Evolutionary conservation across 2,113 vertebrate genomes (phyloP).

Genomic region (Hymenochirus boettgeri): DNA sequence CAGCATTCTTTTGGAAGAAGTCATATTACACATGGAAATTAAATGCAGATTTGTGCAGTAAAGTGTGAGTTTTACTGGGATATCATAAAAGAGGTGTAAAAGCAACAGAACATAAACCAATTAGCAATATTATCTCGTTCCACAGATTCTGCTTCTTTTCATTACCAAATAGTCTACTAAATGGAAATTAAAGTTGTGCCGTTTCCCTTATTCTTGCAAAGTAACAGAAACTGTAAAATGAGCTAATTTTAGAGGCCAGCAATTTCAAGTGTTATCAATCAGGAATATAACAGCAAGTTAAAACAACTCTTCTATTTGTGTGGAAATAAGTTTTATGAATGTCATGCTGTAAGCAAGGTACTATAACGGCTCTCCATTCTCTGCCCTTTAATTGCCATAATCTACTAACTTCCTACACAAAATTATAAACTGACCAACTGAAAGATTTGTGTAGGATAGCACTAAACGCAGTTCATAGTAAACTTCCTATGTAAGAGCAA

Average conservation of each 20-base stretch:
- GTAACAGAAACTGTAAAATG: conserved; percentile 27
- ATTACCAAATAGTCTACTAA: conserved; percentile 39
- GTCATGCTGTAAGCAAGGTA: not conserved
- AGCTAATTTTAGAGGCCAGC: conserved; percentile 35
- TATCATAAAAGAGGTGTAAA: conserved; percentile 25
- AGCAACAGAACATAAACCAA: conserved; percentile 30
- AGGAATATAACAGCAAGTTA: conserved; percentile 20
- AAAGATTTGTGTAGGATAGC: too few species aligned
- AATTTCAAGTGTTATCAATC: conserved; percentile 25
- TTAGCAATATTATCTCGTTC: conserved; percentile 42
- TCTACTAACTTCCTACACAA: too few species aligned
- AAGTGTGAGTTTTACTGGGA: conserved; percentile 23
- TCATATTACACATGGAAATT: conserved; percentile 3
- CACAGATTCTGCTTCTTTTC: conserved; percentile 35
- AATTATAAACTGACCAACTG: too few species aligned
- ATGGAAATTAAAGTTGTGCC: conserved; percentile 24
- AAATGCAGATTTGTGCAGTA: not conserved
- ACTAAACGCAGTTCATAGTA: too few species aligned
- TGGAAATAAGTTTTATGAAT: conserved; percentile 5
- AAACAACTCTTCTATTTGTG: conserved; percentile 12
- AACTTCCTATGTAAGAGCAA: too few species aligned
- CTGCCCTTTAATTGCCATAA: not conserved
- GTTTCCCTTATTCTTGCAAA: conserved; percentile 15
- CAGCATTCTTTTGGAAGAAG: not conserved
- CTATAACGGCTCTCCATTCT: not conserved